Conservation (phyloP, 2,797 vertebrate species). For the Chelonia mydas region DNA sequence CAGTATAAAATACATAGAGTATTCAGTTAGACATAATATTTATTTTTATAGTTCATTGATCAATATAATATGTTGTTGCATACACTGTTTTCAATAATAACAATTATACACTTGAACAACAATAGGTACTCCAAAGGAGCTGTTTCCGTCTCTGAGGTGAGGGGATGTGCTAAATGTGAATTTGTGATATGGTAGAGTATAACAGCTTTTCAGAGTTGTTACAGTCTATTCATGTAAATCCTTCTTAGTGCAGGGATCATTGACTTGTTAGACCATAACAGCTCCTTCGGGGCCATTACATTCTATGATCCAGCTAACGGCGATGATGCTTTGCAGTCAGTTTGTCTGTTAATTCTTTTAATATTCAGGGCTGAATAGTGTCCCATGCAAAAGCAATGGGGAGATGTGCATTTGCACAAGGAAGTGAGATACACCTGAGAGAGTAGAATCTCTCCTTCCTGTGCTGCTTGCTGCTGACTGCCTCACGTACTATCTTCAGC, state of each 20-base stretch:
- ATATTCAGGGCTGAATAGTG: not conserved
- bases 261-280: constrained; percentile 36
- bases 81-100: constrained; percentile 46
- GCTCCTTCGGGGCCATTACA: constrained; percentile 9
- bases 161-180: not conserved
- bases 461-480: not conserved
- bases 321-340: not conserved
- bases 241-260: constrained; percentile 46
- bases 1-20: not conserved
- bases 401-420: not conserved
- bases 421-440: not conserved
- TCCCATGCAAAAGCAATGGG: not conserved
- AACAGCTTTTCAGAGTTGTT: constrained; percentile 44
- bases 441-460: not conserved
- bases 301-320: not conserved
- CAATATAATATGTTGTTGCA: constrained; percentile 40
- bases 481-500: rapidly evolving
- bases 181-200: constrained; percentile 23
- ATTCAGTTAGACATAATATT: constrained; percentile 41
- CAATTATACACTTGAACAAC: constrained; percentile 35
- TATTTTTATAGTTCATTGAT: constrained; percentile 40
- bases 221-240: constrained; percentile 38
- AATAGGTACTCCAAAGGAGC: constrained; percentile 31
- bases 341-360: not conserved
- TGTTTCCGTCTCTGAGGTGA: constrained; percentile 34